Evolutionary conservation across 23 tunicate species (phyloP).

Genomic region (Diplosoma virens): DNA sequence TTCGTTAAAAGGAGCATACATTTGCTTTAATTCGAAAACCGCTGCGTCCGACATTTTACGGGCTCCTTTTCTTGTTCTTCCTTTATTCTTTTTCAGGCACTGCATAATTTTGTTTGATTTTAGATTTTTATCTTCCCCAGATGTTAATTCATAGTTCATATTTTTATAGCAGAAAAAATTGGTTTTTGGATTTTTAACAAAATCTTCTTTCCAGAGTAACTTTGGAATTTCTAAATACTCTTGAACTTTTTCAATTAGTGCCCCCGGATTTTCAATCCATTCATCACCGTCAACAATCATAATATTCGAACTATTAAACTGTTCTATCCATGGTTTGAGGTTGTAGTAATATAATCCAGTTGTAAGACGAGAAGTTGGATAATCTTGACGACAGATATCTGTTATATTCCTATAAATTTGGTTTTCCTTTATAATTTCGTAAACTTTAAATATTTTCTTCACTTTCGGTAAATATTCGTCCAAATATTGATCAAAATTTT

Average conservation of each 20-base stretch:
- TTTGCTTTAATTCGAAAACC: neutral
- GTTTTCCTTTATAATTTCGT: neutral
- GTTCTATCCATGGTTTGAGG: slow-evolving; percentile 7
- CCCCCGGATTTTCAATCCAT: slow-evolving; percentile 11
- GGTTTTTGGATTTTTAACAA: slow-evolving; percentile 22
- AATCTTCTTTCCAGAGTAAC: slow-evolving; percentile 28
- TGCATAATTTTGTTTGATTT: neutral
- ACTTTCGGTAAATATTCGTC: slow-evolving; percentile 18
- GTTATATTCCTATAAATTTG: neutral
- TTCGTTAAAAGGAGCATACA: slow-evolving; percentile 35
- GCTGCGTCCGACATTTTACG: neutral
- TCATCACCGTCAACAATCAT: slow-evolving; percentile 26
- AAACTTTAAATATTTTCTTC: neutral
- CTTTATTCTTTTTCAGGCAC: slow-evolving; percentile 28
- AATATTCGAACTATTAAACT: neutral
- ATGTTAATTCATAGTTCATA: neutral
- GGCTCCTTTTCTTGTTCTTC: slow-evolving; percentile 46
- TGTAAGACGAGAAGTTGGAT: neutral
- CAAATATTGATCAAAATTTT: slow-evolving; percentile 2
- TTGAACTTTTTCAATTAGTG: slow-evolving; percentile 21
- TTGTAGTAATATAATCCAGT: neutral
- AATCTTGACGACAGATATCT: neutral
- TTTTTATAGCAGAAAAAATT: slow-evolving; percentile 25
- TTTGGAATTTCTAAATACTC: slow-evolving; percentile 39
- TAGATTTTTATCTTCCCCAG: too few species aligned